phyloP scores from a whole-genome alignment of 2,888 invertebrate species.

The Physocephala rufipes region DNA sequence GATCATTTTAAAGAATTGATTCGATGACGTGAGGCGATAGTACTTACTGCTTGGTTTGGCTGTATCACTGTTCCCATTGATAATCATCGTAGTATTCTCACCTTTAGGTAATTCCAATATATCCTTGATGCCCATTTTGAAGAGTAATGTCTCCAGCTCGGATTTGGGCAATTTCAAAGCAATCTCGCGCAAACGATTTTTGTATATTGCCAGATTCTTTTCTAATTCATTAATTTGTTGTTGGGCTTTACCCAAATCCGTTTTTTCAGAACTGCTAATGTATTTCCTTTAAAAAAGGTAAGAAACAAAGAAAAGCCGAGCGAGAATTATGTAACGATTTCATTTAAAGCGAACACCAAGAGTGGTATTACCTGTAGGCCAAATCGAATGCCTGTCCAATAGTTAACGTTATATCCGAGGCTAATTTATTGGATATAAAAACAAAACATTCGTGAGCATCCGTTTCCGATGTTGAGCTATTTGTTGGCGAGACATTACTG shows the following conservation, averaged over 20 bases:
- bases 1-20: no score
- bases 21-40: neutral
- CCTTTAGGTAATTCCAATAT: constrained; percentile 66
- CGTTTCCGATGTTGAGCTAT: constrained; percentile 51
- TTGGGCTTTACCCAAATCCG: constrained; percentile 88
- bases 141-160: constrained; percentile 67
- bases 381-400: constrained; percentile 99
- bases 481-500: constrained; percentile 44
- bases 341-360: neutral
- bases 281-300: constrained; percentile 74
- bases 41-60: constrained; percentile 52
- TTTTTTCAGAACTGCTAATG: constrained; percentile 89
- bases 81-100: constrained; percentile 45
- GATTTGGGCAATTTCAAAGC: constrained; percentile 64
- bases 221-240: constrained; percentile 89
- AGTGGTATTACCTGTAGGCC: constrained; percentile 78
- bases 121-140: constrained; percentile 69
- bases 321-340: neutral
- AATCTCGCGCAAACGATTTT: constrained; percentile 80
- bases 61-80: constrained; percentile 45
- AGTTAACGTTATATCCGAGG: constrained; percentile 96
- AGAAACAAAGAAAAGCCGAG: neutral
- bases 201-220: constrained; percentile 83
- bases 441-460: constrained; percentile 96
- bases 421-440: constrained; percentile 95